Evolutionary conservation across 2,797 vertebrate species (phyloP), one percentile per base, ranked within the genome.

Genomic region (Tapera naevia): DNA sequence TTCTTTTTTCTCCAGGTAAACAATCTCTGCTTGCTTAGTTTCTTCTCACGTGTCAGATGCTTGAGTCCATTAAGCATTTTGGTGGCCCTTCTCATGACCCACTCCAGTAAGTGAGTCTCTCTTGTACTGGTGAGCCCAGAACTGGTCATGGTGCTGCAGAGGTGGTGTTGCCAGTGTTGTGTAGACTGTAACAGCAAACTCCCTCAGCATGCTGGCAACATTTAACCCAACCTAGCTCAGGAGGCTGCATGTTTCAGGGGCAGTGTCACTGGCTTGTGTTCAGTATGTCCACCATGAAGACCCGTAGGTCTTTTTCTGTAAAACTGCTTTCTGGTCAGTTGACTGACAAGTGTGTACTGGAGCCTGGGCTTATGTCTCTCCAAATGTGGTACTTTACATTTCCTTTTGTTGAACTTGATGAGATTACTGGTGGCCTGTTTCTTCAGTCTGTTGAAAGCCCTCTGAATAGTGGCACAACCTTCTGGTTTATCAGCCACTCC

Each of bases 111-210:
- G 24, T 0, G 1, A 41, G 5, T 80, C 8, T 88, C 11, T 50
- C 3, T 13, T 71, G 33, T 76, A 28, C 22, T 30, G 32, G 11
- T 6, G 6, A 18, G 15, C 17, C 24, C 22, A 11, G 28, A 75
- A 46, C 57, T 67, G 15, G 9, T 33, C 4, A 5, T 1, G 1
- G 5, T 67, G 35, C 51, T 80, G 22, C 11, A 66, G 46, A 33
- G 35, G 3, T 2, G 4, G 10, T 4, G 1, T 51, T 78, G 33
- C 22, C 41, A 67, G 17, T 53, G 54, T 24, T 48, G 11, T 11
- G 5, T 53, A 53, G 33, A 78, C 17, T 0, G 0, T 48, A 32
- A 79, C 11, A 53, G 17, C n/a, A 19, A 60, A 2, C 6, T 76
- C 7, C 8, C 5, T 53, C 17, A 17, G 9, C 17, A 16, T 46